These are phyloP conservation scores for Hystrix cristata DNA, from an alignment of 2,113 vertebrate genomes.

Conservation along the genomic window DNA sequence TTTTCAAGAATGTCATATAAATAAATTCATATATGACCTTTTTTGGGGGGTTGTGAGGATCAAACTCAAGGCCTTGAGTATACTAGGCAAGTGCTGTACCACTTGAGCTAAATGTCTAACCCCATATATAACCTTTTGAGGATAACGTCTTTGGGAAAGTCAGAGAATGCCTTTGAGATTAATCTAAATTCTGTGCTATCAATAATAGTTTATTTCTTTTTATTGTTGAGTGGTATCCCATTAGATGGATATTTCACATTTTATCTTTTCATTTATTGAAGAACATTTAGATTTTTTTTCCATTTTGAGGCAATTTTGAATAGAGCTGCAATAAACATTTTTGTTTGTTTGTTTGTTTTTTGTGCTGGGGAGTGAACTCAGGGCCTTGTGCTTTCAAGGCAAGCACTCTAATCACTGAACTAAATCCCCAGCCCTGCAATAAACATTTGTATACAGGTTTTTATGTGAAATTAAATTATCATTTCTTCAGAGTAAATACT, in stretches of 20 bases:
- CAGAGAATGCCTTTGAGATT: background rate
- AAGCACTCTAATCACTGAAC: no score
- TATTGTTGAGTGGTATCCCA: background rate
- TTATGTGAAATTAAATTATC: constrained; percentile 5
- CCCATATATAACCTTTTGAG: background rate
- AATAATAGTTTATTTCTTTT: background rate
- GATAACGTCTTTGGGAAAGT: constrained; percentile 19
- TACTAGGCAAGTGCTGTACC: no score
- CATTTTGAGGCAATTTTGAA: background rate
- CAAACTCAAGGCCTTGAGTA: no score
- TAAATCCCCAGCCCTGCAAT: background rate
- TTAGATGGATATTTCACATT: background rate
- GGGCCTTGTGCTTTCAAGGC: no score
- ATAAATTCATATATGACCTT: background rate
- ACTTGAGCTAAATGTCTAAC: no score
- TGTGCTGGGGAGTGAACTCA: no score
- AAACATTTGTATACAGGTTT: constrained; percentile 44
- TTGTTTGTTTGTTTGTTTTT: no score
- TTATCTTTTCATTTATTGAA: background rate
- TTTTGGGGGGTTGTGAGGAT: no score
- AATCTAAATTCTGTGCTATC: background rate
- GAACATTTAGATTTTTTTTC: constrained; percentile 1
- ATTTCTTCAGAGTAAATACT: background rate
- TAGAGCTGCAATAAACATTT: constrained; percentile 40
- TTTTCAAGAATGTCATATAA: background rate